A percentile compares a stretch with the other conserved stretches of the same genome.
Conservation (phyloP, 2,888 invertebrate species). For the Conomelus anceps region DNA sequence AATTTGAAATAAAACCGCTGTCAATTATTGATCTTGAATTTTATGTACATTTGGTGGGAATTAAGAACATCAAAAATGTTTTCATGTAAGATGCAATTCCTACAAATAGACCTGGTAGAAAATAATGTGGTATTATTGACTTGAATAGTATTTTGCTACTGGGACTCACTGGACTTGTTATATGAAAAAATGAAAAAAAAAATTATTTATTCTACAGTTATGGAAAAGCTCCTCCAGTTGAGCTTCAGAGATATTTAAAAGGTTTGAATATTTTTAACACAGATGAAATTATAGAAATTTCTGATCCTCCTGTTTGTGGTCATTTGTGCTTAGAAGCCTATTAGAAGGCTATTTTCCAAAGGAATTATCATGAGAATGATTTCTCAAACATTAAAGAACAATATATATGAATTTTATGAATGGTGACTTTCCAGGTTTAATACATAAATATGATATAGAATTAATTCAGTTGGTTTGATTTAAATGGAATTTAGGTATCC, state of each 20-base stretch:
- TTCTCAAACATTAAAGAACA: background rate
- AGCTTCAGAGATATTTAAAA: background rate
- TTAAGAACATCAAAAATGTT: background rate
- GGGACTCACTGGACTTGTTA: slow-evolving; percentile 20
- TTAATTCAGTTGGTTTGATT: no score
- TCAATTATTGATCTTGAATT: background rate
- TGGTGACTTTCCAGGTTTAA: no score
- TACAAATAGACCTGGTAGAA: slow-evolving; percentile 1
- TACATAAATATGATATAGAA: no score
- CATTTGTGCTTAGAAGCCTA: slow-evolving; percentile 1
- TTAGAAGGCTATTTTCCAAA: background rate
- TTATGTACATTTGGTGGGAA: background rate
- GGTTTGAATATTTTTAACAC: background rate
- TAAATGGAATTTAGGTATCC: no score
- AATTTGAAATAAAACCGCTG: background rate
- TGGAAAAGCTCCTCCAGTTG: slow-evolving; percentile 4
- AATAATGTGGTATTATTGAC: slow-evolving; percentile 10
- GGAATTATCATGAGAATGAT: background rate
- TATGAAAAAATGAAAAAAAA: background rate
- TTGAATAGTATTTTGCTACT: background rate
- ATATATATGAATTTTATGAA: background rate
- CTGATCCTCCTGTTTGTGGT: slow-evolving; percentile 1
- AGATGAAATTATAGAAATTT: background rate
- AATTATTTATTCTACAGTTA: background rate
- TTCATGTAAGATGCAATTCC: slow-evolving; percentile 17